Evolutionary conservation across 1,140 invertebrate species (phyloP).

Genomic region (Drosophila kohkoa): DNA sequence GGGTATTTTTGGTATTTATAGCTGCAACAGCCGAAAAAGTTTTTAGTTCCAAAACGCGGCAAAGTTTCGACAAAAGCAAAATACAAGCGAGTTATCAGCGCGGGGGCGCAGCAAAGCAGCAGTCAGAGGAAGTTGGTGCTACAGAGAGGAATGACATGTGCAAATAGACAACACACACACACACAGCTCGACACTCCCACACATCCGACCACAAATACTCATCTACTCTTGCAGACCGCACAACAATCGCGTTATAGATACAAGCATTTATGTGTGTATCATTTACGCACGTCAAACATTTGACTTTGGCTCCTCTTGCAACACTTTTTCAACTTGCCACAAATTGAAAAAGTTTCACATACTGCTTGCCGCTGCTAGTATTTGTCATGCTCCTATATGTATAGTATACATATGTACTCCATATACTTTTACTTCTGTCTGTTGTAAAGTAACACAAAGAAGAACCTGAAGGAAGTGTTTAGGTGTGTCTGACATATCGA

Average conservation of each 20-base stretch:
- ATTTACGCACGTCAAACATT: conserved; percentile 67
- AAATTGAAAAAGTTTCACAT: conserved; percentile 69
- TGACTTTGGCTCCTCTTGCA: conserved; percentile 55
- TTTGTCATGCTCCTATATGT: background rate
- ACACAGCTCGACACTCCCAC: background rate
- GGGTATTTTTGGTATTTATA: conserved; percentile 59
- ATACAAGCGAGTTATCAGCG: conserved; percentile 51
- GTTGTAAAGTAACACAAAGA: background rate
- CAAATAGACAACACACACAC: conserved; percentile 50
- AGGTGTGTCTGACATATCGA: no score
- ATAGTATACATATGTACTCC: no score
- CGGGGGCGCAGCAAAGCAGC: background rate
- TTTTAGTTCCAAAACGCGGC: conserved; percentile 35
- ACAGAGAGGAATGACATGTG: conserved; percentile 27
- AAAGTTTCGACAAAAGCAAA: conserved; percentile 62
- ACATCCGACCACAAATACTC: no score
- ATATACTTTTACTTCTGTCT: conserved; percentile 19
- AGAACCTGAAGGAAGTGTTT: background rate
- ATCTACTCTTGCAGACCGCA: background rate
- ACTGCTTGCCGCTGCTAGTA: background rate
- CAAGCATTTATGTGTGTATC: conserved; percentile 55
- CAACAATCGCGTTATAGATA: conserved; percentile 33
- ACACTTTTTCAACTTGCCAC: conserved; percentile 35
- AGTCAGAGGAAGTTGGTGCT: background rate
- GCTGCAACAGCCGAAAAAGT: conserved; percentile 39